phyloP scores from a whole-genome alignment of 2,113 vertebrate species.

The Ciconia maguari region DNA sequence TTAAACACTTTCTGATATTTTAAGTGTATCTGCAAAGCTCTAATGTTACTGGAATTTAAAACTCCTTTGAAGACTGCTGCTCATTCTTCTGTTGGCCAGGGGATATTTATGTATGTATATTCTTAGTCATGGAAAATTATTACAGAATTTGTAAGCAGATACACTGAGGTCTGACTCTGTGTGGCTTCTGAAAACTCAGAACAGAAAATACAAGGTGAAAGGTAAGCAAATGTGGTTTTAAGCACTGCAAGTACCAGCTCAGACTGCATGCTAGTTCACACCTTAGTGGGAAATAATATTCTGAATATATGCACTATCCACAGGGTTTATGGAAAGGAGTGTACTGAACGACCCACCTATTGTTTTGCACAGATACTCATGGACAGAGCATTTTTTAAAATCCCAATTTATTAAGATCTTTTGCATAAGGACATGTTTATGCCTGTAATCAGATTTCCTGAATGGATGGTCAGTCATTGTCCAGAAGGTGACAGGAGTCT shows the following conservation, averaged over 20 bases:
- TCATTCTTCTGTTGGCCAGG: not conserved
- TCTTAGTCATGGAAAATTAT: not conserved
- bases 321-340: not conserved
- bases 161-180: not conserved
- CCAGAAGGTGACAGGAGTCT: not conserved
- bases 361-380: not conserved
- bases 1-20: slow-evolving; percentile 7
- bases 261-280: not conserved
- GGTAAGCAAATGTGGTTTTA: not conserved
- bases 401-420: not conserved
- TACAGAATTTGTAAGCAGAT: not conserved
- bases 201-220: not conserved
- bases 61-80: not conserved
- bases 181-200: not conserved
- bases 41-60: not conserved
- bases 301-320: not conserved
- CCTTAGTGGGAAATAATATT: not conserved
- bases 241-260: not conserved
- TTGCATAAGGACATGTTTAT: not conserved
- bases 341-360: not conserved
- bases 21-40: not conserved
- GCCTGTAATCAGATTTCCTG: not conserved
- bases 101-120: not conserved
- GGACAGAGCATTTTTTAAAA: not conserved
- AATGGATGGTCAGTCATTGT: not conserved